Evolutionary conservation across 2,888 invertebrate species (phyloP).

Genomic region (Lasioglossum malachurum): DNA sequence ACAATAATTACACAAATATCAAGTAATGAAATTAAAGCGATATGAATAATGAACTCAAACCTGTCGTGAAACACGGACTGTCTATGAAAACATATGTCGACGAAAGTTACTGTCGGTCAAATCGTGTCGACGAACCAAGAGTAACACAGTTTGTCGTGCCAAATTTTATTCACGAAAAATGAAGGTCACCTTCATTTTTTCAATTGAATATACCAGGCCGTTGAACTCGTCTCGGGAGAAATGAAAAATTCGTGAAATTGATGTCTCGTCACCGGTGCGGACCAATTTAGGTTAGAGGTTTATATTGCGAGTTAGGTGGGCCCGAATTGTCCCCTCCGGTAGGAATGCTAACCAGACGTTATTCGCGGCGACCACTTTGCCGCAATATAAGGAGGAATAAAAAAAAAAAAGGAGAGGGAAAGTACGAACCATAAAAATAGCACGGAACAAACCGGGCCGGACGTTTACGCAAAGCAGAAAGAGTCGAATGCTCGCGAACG

Average conservation of each 20-base stretch:
- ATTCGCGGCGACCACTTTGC: neutral
- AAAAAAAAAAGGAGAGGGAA: neutral
- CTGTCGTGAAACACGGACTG: too few relatives aligned
- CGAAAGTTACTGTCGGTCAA: too few relatives aligned
- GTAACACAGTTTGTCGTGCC: too few relatives aligned
- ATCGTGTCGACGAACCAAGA: too few relatives aligned
- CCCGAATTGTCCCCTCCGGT: neutral
- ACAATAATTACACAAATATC: too few relatives aligned
- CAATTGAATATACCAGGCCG: too few relatives aligned
- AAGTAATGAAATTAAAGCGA: too few relatives aligned
- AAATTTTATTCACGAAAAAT: too few relatives aligned
- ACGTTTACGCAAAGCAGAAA: neutral
- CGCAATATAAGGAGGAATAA: neutral
- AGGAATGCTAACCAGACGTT: neutral
- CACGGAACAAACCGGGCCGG: neutral
- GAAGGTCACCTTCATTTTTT: too few relatives aligned
- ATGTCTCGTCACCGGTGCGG: neutral
- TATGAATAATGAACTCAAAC: too few relatives aligned
- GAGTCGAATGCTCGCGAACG: conserved; percentile 5
- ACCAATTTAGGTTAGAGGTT: neutral
- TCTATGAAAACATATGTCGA: too few relatives aligned
- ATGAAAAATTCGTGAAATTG: neutral
- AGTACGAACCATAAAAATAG: neutral
- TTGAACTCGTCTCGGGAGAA: too few relatives aligned
- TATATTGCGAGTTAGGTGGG: neutral